Conservation (phyloP, 2,113 vertebrate species). For the Chloropsis cyanopogon region DNA sequence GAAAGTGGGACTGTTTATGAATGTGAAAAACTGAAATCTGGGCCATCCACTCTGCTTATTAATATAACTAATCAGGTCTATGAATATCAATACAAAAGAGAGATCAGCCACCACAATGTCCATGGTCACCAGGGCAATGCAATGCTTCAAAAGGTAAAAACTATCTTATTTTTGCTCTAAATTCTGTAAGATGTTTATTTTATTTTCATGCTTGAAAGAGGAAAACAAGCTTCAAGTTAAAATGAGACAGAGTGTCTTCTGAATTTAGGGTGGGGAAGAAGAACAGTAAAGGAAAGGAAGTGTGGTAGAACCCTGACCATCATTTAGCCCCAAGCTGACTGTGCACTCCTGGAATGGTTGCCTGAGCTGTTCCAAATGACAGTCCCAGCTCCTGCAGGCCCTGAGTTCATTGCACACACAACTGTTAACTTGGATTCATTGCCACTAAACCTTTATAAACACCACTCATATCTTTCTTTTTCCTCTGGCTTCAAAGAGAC, state of each 20-base stretch:
- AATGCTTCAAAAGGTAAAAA: conserved; percentile 75
- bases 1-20: conserved; percentile 66
- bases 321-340: neutral
- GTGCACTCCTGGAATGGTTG: neutral
- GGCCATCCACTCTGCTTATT: conserved; percentile 63
- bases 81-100: conserved; percentile 75
- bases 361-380: neutral
- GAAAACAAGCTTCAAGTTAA: neutral
- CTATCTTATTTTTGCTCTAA: neutral
- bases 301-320: neutral
- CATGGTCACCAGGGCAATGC: conserved; percentile 66
- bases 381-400: neutral
- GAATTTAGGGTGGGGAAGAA: neutral
- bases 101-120: conserved; percentile 73
- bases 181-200: neutral
- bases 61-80: conserved; percentile 76
- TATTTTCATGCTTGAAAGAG: neutral
- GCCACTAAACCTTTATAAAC: neutral
- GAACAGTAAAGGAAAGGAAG: neutral
- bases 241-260: neutral
- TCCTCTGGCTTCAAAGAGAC: neutral
- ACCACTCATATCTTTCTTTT: neutral
- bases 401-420: neutral
- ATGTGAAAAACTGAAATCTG: conserved; percentile 70
- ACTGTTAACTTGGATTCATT: neutral